Percentiles rank a stretch among this genome's conserved stretches.
Evolutionary conservation across 2,113 vertebrate species (phyloP).

Genomic region (Salvelinus namaycush): DNA sequence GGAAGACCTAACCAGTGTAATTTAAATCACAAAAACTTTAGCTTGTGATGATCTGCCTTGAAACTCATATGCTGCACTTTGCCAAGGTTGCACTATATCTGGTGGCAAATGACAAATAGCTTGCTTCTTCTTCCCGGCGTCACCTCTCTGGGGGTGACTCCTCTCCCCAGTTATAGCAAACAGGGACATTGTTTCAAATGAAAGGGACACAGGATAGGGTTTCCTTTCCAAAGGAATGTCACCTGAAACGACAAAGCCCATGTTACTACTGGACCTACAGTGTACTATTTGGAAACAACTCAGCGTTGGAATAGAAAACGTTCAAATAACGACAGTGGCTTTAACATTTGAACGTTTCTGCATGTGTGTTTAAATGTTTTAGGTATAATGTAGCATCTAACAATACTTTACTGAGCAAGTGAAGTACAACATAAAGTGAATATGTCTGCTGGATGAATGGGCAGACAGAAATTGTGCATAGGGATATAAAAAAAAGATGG

Average conservation of each 20-base stretch:
- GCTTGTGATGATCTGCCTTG: conserved; percentile 51
- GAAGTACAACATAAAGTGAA: not conserved
- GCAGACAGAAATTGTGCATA: conserved; percentile 9
- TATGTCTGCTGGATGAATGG: too few species aligned
- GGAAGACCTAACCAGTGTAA: conserved; percentile 39
- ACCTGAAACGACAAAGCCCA: not conserved
- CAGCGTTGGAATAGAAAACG: not conserved
- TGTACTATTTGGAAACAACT: not conserved
- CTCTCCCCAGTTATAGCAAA: conserved; percentile 38
- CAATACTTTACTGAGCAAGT: not conserved
- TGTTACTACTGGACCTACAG: conserved; percentile 9
- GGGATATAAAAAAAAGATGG: conserved; percentile 35
- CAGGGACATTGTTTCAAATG: conserved; percentile 55
- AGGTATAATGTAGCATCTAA: conserved; percentile 4
- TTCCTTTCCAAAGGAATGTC: not conserved
- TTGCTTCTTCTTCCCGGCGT: conserved; percentile 29
- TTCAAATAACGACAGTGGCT: too few species aligned
- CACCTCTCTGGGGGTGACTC: conserved; percentile 39
- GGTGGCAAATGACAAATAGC: conserved; percentile 54
- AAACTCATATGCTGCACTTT: conserved; percentile 43
- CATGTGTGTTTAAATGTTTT: not conserved
- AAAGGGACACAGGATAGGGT: conserved; percentile 38
- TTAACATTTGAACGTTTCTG: not conserved
- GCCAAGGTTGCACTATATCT: conserved; percentile 62
- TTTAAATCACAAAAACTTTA: conserved; percentile 48